phyloP scores from a whole-genome alignment of 1,140 invertebrate species.

The Cephus cinctus region DNA sequence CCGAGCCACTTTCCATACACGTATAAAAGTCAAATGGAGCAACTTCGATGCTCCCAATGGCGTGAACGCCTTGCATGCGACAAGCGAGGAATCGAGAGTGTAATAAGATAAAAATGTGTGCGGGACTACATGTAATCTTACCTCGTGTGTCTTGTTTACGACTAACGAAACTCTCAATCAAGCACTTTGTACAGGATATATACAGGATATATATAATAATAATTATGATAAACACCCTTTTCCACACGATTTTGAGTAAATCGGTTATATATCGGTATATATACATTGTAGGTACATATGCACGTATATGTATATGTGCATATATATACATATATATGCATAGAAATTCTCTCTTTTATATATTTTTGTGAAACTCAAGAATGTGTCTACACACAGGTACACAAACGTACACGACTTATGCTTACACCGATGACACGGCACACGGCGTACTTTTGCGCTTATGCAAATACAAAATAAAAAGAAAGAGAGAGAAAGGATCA shows the following conservation, averaged over 20 bases:
- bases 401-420: conserved; percentile 24
- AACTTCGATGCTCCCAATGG: no score
- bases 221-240: conserved; percentile 36
- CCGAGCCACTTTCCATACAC: no score
- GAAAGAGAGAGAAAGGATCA: background rate
- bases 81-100: no score
- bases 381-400: conserved; percentile 41
- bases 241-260: conserved; percentile 45
- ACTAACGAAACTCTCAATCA: conserved; percentile 45
- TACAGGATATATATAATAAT: conserved; percentile 12
- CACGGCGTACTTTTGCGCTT: background rate
- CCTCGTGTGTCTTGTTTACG: conserved; percentile 54
- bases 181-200: conserved; percentile 52
- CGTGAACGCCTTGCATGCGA: no score
- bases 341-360: conserved; percentile 55
- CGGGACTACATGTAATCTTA: conserved; percentile 35
- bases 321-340: conserved; percentile 39
- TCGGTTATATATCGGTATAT: conserved; percentile 38
- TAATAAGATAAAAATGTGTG: conserved; percentile 23
- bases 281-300: conserved; percentile 31
- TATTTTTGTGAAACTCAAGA: conserved; percentile 56
- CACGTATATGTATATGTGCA: conserved; percentile 20
- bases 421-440: background rate
- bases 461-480: background rate
- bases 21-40: no score